Conservation (phyloP, 2,888 invertebrate genomes). For the Hylaea fasciaria region DNA sequence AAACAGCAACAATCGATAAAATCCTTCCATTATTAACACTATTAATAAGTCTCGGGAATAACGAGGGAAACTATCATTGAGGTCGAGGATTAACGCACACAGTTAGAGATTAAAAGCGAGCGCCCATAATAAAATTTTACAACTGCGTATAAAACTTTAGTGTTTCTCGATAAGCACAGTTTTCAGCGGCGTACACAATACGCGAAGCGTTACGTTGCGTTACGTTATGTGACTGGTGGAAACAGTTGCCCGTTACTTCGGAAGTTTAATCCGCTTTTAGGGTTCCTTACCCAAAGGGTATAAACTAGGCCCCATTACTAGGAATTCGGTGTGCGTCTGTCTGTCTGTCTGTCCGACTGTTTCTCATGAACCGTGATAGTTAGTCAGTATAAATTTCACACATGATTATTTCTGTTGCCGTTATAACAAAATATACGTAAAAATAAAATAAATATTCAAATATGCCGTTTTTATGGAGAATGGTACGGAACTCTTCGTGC, state of each 20-base stretch:
- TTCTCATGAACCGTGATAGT: too few species aligned
- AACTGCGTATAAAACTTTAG: conserved; percentile 62
- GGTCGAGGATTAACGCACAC: conserved; percentile 37
- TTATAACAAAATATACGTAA: too few species aligned
- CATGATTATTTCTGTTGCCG: too few species aligned
- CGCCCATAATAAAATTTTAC: conserved; percentile 65
- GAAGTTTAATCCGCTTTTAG: conserved; percentile 16
- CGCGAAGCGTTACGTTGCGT: conserved; percentile 49
- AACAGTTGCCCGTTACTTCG: conserved; percentile 21
- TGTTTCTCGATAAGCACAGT: conserved; percentile 64
- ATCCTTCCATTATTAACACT: neutral
- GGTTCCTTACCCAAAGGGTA: too few species aligned
- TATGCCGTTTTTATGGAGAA: too few species aligned
- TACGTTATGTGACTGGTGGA: conserved; percentile 48
- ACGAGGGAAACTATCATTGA: conserved; percentile 28
- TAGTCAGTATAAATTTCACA: too few species aligned
- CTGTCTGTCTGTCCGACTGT: too few species aligned
- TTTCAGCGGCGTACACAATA: conserved; percentile 29
- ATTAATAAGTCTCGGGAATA: neutral
- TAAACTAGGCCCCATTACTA: too few species aligned
- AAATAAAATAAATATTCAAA: too few species aligned
- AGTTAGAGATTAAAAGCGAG: conserved; percentile 60
- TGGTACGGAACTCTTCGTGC: too few species aligned
- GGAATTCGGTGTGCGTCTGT: too few species aligned
- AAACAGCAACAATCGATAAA: too few species aligned